Evolutionary conservation across 2,888 invertebrate genomes (phyloP), one percentile per base, ranked within the genome.

Genomic region (Epiblema foenella): DNA sequence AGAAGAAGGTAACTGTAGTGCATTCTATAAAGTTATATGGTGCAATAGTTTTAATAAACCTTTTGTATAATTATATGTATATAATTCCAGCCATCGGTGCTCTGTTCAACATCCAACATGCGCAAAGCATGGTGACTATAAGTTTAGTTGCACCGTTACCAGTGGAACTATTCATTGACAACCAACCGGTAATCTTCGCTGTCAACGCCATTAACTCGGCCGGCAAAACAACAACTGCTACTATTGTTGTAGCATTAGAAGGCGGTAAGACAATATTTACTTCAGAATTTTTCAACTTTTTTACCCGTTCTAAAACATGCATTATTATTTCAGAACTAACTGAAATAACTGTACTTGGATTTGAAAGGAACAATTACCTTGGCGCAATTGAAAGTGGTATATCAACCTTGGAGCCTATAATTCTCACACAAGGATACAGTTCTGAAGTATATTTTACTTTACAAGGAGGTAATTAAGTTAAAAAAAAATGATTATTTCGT

Each of bases 341-440:
- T 58, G 69, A 75, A 4, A 57, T 71, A n/a, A 68, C 66, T 20
- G 51, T 78, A 9, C 78, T 84, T 42, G 78, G 76, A 8, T 85
- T 85, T 66, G 80, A 83, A 59, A 75, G 75, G 57, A 65, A 75
- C 51, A 78, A 70, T 42, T 83, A 83, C 71, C 17, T 79, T 4
- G 85, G 85, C 4, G 68, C 78, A 2, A 75, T 85, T 3, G 74
- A 77, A 59, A 74, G 75, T 20, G 72, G 74, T 37, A 24, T 49
- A 2, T 39, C 78, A 11, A 69, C 66, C n/a, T 70, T 84, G 59
- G 74, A 75, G 20, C 71, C 79, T 0, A 83, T 85, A 29, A 76
- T 74, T 12, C 77, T 85, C 7, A 77, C 60, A 9, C 77, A 80
- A 69, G 84, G 83, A 57, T 81, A 78, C 69, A 73, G 75, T 12